Evolutionary conservation across 2,113 vertebrate genomes (phyloP), one percentile per base, ranked within the genome.

Genomic region (Oreochromis spilurus): DNA sequence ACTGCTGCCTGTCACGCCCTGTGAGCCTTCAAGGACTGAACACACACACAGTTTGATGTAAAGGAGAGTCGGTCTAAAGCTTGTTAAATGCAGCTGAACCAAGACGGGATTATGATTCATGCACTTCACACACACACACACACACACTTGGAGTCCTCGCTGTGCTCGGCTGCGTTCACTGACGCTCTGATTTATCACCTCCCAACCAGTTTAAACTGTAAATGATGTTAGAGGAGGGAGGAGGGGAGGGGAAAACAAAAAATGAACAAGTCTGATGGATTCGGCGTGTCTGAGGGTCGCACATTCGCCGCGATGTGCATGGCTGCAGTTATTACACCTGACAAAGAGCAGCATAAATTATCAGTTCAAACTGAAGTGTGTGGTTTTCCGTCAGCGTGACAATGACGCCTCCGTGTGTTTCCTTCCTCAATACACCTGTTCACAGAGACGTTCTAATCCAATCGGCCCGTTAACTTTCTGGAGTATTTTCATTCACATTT

Each of bases 21-120:
- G 67, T 85, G 60, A 87, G 83, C 78, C 88, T 75, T 90, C 88
- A 93, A 93, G 92, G 92, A 90, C 90, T 93, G 80, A 83, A 57
- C 57, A 45, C 80, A 84, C 72, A 77, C 72, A 43, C 34, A 52
- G 78, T 81, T 82, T 85, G 89, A 88, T 90, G 88, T 86, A 88
- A 70, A 88, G 92, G 29, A 60, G 84, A 84, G 82, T 86, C 87
- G 79, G 67, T 83, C 60, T 91, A 88, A 93, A 91, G 90, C 92
- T 91, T 93, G 92, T 93, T 93, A 93, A 93, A 91, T 62, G 79
- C 84, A 91, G 70, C 89, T 80, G 67, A 92, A 93, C 88, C 91
- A 93, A 86, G 84, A 93, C 91, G 29, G 85, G 91, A 93, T 93
- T 91, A 93, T 91, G 91, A 91, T 91, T 90, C 84, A 88, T 83